Conservation (phyloP, 1,140 invertebrate species). For the Drosophila seguyi region DNA sequence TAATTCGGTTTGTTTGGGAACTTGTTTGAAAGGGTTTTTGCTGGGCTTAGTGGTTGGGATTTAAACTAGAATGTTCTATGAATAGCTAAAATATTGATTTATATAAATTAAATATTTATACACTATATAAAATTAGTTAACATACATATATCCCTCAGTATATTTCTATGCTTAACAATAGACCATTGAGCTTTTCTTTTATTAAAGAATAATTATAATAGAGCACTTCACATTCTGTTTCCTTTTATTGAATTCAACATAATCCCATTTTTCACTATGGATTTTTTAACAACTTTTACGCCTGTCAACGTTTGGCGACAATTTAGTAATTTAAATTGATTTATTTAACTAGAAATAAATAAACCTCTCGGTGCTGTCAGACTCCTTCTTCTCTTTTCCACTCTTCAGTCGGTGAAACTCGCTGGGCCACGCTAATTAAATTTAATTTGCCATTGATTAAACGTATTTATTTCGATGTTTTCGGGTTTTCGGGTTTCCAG, state of each 20-base stretch:
- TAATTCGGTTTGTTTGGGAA: background rate
- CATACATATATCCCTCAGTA: background rate
- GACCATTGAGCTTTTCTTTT: background rate
- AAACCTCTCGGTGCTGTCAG: constrained; percentile 9
- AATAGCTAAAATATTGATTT: background rate
- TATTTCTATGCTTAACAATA: background rate
- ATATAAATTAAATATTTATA: too few relatives aligned
- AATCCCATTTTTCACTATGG: background rate
- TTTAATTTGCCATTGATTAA: constrained; percentile 73
- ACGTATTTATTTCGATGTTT: constrained; percentile 59
- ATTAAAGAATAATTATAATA: constrained; percentile 5
- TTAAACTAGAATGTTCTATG: background rate
- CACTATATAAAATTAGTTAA: too few relatives aligned
- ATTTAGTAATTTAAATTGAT: constrained; percentile 58
- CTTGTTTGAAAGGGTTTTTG: background rate
- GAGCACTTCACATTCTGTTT: background rate
- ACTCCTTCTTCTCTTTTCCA: background rate
- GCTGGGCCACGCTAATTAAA: constrained; percentile 60
- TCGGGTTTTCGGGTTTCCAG: constrained; percentile 44
- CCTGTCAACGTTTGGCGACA: constrained; percentile 39
- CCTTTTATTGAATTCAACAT: background rate
- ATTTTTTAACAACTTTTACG: background rate
- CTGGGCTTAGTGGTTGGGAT: background rate
- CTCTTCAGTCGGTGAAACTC: constrained; percentile 17
- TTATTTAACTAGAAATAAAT: constrained; percentile 59